Conservation (phyloP, 1,140 invertebrate species). For the Phortica variegata region DNA sequence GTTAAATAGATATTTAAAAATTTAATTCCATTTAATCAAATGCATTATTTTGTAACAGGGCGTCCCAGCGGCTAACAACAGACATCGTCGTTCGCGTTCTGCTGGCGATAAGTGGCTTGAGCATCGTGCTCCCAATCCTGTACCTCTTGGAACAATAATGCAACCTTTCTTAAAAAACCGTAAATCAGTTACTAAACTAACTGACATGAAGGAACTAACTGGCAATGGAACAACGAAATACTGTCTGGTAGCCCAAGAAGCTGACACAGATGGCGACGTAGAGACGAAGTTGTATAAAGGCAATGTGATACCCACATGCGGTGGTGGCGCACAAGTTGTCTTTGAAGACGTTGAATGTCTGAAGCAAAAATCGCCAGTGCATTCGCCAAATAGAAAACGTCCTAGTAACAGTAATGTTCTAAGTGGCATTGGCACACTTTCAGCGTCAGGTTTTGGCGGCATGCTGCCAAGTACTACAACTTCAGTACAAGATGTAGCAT, state of each 20-base stretch:
- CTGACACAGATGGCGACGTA: conserved; percentile 86
- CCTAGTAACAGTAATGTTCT: conserved; percentile 25
- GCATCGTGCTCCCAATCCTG: conserved; percentile 75
- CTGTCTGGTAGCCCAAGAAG: conserved; percentile 86
- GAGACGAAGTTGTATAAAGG: conserved; percentile 93
- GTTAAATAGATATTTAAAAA: background rate
- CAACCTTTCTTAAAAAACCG: conserved; percentile 81
- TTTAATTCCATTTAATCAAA: background rate
- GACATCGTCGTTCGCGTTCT: conserved; percentile 77
- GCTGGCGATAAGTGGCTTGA: conserved; percentile 84
- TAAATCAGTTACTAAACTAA: conserved; percentile 81
- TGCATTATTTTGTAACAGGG: conserved; percentile 49
- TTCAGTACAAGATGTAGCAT: conserved; percentile 38
- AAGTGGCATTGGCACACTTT: conserved; percentile 26
- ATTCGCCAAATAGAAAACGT: conserved; percentile 47
- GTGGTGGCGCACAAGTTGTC: conserved; percentile 91
- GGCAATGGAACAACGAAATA: conserved; percentile 82
- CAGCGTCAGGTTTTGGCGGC: conserved; percentile 28
- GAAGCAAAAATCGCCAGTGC: conserved; percentile 77
- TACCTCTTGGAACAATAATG: conserved; percentile 80
- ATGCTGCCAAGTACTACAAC: conserved; percentile 27
- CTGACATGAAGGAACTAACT: conserved; percentile 69
- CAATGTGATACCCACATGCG: conserved; percentile 87
- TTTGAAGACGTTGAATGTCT: conserved; percentile 94
- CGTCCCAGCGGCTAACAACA: conserved; percentile 67